Conservation (phyloP, 2,113 vertebrate genomes). For the Strix aluco region DNA sequence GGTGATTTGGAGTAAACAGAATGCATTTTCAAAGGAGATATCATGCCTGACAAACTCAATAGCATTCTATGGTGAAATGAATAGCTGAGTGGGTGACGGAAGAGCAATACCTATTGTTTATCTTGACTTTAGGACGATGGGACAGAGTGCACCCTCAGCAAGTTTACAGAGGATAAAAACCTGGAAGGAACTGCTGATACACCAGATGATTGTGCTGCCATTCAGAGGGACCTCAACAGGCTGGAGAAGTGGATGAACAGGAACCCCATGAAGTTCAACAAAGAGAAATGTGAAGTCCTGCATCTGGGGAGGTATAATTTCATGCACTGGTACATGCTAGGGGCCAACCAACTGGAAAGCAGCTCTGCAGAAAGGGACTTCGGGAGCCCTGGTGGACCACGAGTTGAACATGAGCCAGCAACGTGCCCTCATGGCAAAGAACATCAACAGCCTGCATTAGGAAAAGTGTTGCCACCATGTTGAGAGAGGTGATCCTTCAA, state of each 20-base stretch:
- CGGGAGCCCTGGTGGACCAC: neutral
- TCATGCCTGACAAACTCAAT: neutral
- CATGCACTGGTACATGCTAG: neutral
- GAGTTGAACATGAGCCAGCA: neutral
- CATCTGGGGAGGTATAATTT: neutral
- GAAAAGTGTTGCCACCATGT: neutral
- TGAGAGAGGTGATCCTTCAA: neutral
- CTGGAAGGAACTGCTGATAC: neutral
- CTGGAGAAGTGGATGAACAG: neutral
- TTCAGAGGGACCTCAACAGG: neutral
- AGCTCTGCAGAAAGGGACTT: neutral
- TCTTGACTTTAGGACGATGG: neutral
- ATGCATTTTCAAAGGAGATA: neutral
- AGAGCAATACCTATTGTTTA: neutral
- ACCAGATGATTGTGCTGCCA: neutral
- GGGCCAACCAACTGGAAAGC: neutral
- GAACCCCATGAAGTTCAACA: neutral
- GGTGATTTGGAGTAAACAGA: neutral
- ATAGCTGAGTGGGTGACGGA: neutral
- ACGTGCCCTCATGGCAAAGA: neutral
- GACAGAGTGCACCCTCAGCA: neutral
- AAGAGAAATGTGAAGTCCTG: neutral
- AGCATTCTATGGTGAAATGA: neutral
- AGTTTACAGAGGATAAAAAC: neutral
- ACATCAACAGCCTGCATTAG: neutral